These are phyloP conservation scores for Damaliscus lunatus DNA, from an alignment of 2,113 vertebrate species.

Conservation along the genomic window DNA sequence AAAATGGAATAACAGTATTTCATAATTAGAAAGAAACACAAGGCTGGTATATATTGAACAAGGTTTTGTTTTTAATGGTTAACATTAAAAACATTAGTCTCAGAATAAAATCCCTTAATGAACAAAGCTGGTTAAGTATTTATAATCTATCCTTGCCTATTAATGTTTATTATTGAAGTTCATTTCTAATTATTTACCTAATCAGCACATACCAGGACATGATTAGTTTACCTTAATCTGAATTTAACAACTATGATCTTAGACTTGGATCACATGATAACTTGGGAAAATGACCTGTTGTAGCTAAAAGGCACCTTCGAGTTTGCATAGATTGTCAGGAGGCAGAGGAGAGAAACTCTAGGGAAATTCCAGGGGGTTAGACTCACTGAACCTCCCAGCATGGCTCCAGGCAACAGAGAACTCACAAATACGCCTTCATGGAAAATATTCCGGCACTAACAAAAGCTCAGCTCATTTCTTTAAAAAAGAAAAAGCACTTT, in stretches of 20 bases:
- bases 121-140: not conserved
- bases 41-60: not conserved
- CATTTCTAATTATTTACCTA: constrained; percentile 29
- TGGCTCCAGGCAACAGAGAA: not conserved
- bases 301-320: not conserved
- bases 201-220: not conserved
- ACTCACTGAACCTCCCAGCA: not conserved
- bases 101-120: not conserved
- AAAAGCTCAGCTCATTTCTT: not conserved
- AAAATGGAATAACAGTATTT: not conserved
- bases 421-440: not conserved
- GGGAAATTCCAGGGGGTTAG: constrained; percentile 23
- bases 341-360: not conserved
- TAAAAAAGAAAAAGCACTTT: not conserved
- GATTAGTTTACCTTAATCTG: constrained; percentile 19
- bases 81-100: not conserved
- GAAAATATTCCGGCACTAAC: not conserved
- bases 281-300: not conserved
- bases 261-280: not conserved
- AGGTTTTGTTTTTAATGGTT: not conserved
- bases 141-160: constrained; percentile 6
- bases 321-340: not conserved
- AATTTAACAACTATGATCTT: constrained; percentile 7
- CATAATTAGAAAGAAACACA: not conserved
- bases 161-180: constrained; percentile 42